Base-by-base conservation (phyloP, 1,140 invertebrate species). In the Lasaia peninsularis region DNA sequence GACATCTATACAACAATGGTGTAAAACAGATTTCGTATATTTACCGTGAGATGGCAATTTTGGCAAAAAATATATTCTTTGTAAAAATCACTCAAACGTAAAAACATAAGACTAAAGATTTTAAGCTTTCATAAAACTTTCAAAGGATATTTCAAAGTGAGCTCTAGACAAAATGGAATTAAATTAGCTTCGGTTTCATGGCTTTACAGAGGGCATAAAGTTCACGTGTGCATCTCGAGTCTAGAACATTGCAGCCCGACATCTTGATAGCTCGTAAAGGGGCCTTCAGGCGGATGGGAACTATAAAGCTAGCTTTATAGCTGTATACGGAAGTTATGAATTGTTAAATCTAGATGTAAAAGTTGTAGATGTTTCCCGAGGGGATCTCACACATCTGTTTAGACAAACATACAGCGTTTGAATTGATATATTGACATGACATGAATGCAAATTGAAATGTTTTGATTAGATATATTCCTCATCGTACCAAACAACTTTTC, bases 231-330 rank as follows among this genome's bases (percentile, higher is more conserved):
- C 48, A 50, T 28, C 48, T 50, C 48, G 48, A 48, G 44, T 12
- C 48, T 24, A 14, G 28, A 44, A 21, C n/a, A 48, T 32, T 60
- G 50, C 50, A 60, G 16, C 33, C 48, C 1, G 51, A 56, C 64
- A 69, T 49, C 56, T 67, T 67, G 57, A 67, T 62, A 60, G 60
- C 62, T 64, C 67, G 62, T 67, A 69, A 69, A 66, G 63, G 12
- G 31, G 48, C 40, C 37, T 40, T 16, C 14, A 40, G 12, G 1
- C 14, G 16, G 37, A 40, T 16, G 14, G 2, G 8, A 40, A 40
- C 7, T 40, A 8, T 40, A 40, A 18, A 40, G 16, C 14, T 18
- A 40, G 14, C 16, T 40, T 16, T 14, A 40, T 14, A 16, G 12
- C 24, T 0, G 5, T 7, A 28, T 7, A 28, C 24, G 8, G 24